These are phyloP conservation scores for Cyrtorhinus lividipennis DNA, from an alignment of 1,140 invertebrate genomes.

Conservation along the genomic window DNA sequence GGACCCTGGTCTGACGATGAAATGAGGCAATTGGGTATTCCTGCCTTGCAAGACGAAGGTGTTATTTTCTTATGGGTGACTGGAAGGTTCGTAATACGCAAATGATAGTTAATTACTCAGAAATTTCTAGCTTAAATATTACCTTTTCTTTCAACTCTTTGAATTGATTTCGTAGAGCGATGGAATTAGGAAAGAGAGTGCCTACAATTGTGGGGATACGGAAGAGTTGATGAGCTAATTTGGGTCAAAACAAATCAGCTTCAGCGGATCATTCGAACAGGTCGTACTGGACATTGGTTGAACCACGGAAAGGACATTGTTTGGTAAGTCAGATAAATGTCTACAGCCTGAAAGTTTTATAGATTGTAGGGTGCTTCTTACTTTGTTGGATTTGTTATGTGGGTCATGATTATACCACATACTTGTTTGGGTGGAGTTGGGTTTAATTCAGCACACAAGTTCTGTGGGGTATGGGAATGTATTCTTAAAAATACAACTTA, in stretches of 20 bases:
- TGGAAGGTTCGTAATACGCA: too few relatives aligned
- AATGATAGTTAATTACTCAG: too few relatives aligned
- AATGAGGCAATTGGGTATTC: constrained; percentile 87
- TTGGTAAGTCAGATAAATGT: constrained; percentile 42
- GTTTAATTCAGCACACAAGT: too few relatives aligned
- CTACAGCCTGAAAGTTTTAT: too few relatives aligned
- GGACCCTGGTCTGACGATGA: constrained; percentile 99
- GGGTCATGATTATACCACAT: too few relatives aligned
- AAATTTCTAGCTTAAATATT: too few relatives aligned
- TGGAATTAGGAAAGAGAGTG: constrained; percentile 93
- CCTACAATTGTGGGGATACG: constrained; percentile 86
- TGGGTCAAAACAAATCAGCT: constrained; percentile 99
- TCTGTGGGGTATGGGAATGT: too few relatives aligned
- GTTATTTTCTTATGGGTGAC: constrained; percentile 97
- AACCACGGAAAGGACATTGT: constrained; percentile 98
- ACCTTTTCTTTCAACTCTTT: too few relatives aligned
- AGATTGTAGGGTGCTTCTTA: too few relatives aligned
- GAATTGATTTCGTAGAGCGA: constrained; percentile 61
- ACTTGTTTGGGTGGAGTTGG: too few relatives aligned
- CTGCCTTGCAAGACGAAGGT: constrained; percentile 85
- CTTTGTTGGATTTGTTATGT: too few relatives aligned
- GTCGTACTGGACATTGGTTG: constrained; percentile 92
- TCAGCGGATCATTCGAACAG: constrained; percentile 91
- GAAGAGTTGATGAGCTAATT: constrained; percentile 91
- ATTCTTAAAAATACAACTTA: too few relatives aligned